Conservation (phyloP, 2,797 vertebrate genomes). For the Gadopsis bispinosus region DNA sequence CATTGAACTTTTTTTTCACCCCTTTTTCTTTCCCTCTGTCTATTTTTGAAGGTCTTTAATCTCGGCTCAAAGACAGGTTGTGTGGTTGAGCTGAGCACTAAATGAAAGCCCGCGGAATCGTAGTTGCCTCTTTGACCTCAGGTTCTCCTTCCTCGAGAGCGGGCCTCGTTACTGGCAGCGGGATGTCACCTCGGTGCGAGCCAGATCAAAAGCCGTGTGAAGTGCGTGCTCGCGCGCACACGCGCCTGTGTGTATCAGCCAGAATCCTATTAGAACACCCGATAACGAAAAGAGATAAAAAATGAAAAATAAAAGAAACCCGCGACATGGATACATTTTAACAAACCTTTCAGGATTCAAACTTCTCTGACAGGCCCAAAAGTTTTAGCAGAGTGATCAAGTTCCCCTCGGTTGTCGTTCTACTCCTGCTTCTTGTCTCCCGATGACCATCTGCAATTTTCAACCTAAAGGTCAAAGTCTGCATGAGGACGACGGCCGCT, state of each 20-base stretch:
- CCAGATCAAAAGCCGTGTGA: constrained; percentile 73
- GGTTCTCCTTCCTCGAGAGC: constrained; percentile 75
- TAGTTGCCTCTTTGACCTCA: constrained; percentile 76
- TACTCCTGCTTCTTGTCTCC: constrained; percentile 45
- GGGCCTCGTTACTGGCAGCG: constrained; percentile 71
- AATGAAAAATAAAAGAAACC: constrained; percentile 8
- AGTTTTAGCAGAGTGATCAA: constrained; percentile 46
- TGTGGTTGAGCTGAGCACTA: constrained; percentile 63
- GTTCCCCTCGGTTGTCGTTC: constrained; percentile 46
- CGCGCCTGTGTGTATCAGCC: constrained; percentile 33
- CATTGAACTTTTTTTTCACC: constrained; percentile 61
- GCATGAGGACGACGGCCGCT: constrained; percentile 56
- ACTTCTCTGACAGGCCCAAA: constrained; percentile 54
- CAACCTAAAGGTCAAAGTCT: constrained; percentile 68
- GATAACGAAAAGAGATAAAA: constrained; percentile 47
- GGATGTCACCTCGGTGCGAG: constrained; percentile 70
- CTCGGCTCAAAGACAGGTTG: constrained; percentile 76
- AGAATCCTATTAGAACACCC: constrained; percentile 69
- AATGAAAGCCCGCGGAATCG: constrained; percentile 76
- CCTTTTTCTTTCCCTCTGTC: constrained; percentile 40
- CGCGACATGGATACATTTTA: constrained; percentile 52
- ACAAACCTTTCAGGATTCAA: constrained; percentile 60
- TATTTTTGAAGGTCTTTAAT: constrained; percentile 78
- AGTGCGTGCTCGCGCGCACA: constrained; percentile 9
- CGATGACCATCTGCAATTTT: constrained; percentile 71